Conservation (phyloP, 2,888 invertebrate species). For the Tipula lateralis region DNA sequence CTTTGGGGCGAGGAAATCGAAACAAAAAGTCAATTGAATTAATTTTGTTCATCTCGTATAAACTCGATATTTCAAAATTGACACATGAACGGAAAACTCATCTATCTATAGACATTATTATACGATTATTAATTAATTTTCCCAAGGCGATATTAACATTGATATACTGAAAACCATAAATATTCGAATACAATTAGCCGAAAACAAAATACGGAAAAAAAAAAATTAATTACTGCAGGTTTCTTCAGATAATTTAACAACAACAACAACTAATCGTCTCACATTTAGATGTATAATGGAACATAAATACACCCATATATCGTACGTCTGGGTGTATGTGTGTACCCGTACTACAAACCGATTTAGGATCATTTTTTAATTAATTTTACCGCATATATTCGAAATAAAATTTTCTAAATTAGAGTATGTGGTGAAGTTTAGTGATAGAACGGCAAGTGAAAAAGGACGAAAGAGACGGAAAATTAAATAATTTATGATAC, state of each 20-base stretch:
- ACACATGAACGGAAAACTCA: not conserved
- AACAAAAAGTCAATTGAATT: not conserved
- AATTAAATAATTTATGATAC: conserved; percentile 19
- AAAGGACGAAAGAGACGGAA: not conserved
- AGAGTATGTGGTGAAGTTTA: not conserved
- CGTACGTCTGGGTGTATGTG: not conserved
- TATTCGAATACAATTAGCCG: conserved; percentile 13
- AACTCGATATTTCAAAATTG: not conserved
- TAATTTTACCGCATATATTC: conserved; percentile 19
- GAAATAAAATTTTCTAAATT: not conserved
- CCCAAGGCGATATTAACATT: not conserved
- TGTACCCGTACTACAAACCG: not conserved
- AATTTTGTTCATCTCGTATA: not conserved
- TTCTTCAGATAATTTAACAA: conserved; percentile 1
- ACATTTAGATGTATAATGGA: not conserved
- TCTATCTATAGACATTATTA: not conserved
- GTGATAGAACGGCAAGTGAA: not conserved
- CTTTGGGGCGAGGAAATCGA: not conserved
- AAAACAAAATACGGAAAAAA: not conserved
- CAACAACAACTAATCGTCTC: not conserved
- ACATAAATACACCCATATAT: not conserved
- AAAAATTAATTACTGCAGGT: conserved; percentile 24
- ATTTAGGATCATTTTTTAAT: not conserved
- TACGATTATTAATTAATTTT: not conserved
- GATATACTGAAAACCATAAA: conserved; percentile 11